These are phyloP conservation scores for Echinarachnius parma DNA, from an alignment of 53 echinoderm and acorn worm genomes.

Conservation along the genomic window DNA sequence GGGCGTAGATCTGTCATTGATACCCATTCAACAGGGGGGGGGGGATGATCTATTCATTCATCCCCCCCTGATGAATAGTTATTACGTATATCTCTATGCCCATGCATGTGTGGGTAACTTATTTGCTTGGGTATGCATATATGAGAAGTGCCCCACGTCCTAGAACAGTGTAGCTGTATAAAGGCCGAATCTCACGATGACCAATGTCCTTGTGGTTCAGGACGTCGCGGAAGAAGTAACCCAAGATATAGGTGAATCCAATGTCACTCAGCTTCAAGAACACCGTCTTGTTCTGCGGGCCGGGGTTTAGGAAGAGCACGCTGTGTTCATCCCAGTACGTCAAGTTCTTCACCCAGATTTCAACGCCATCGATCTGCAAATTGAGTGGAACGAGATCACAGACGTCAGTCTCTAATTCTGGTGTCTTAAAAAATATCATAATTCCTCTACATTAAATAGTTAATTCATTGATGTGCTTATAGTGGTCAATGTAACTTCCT, in stretches of 20 bases:
- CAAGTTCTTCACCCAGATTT: slow-evolving; percentile 55
- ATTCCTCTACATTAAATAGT: too few species aligned
- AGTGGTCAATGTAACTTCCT: too few species aligned
- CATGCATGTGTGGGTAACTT: too few species aligned
- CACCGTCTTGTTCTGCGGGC: slow-evolving; percentile 30
- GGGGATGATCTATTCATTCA: too few species aligned
- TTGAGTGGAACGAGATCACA: background rate
- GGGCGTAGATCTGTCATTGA: too few species aligned
- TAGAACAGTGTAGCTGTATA: slow-evolving; percentile 53
- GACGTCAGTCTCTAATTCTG: too few species aligned
- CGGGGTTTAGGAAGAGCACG: slow-evolving; percentile 49
- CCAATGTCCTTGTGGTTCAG: slow-evolving; percentile 59
- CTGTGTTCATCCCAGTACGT: slow-evolving; percentile 47
- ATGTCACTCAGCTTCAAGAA: slow-evolving; percentile 49
- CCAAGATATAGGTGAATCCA: slow-evolving; percentile 54
- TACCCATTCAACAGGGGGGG: too few species aligned
- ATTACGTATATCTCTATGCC: too few species aligned
- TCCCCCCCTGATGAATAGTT: too few species aligned
- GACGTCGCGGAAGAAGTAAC: slow-evolving; percentile 60
- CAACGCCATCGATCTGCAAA: slow-evolving; percentile 37
- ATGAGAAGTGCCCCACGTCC: slow-evolving; percentile 52
- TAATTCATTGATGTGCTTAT: too few species aligned
- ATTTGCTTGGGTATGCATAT: slow-evolving; percentile 64
- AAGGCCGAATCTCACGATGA: slow-evolving; percentile 32
- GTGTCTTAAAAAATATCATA: too few species aligned